These are phyloP conservation scores for Ormia ochracea DNA, from an alignment of 2,888 invertebrate species.

Conservation along the genomic window DNA sequence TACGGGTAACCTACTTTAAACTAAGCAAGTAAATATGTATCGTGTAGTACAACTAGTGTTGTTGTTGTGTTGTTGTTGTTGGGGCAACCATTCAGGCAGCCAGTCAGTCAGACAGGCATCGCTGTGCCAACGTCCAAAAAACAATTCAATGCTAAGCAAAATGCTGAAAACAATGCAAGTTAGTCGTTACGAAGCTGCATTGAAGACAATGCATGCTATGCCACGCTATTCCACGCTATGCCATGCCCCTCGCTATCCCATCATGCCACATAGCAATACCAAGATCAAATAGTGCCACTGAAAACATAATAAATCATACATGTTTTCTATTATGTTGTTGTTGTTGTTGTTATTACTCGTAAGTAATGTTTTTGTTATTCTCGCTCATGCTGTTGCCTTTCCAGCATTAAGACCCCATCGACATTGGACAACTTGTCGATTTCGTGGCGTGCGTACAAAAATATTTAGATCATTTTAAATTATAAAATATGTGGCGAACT, in stretches of 20 bases:
- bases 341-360: background rate
- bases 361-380: background rate
- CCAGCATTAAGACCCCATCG: conserved; percentile 28
- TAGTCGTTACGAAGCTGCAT: background rate
- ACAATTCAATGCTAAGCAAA: conserved; percentile 34
- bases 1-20: conserved; percentile 41
- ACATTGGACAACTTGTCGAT: conserved; percentile 59
- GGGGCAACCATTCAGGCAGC: background rate
- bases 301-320: conserved; percentile 56
- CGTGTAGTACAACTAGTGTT: no score
- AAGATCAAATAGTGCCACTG: conserved; percentile 12
- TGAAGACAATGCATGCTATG: background rate
- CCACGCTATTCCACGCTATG: background rate
- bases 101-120: background rate
- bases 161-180: conserved; percentile 21
- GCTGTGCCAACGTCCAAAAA: conserved; percentile 15
- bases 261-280: conserved; percentile 14
- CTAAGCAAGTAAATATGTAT: conserved; percentile 13
- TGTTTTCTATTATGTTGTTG: background rate
- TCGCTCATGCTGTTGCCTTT: background rate
- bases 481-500: background rate
- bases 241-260: background rate
- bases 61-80: no score
- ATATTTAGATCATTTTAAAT: conserved; percentile 55
- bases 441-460: conserved; percentile 37